Evolutionary conservation across 2,797 vertebrate species (phyloP), one percentile per base, ranked within the genome.

Genomic region (Enteromius mattozi): DNA sequence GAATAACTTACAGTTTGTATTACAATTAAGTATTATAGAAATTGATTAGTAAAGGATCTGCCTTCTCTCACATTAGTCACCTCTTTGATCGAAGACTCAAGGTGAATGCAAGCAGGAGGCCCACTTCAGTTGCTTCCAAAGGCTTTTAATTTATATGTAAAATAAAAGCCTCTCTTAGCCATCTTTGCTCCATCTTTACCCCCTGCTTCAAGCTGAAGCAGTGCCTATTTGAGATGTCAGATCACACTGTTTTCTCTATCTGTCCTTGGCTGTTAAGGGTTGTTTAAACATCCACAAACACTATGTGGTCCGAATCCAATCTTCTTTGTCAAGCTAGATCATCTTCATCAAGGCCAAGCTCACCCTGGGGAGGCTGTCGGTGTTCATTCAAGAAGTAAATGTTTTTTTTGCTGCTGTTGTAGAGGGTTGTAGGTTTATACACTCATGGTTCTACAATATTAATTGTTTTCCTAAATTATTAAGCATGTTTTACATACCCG

Each of bases 291-390:
- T 68, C 42, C 37, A 37, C 45, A 68, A 30, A 9, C 45, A 35
- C 42, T 37, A 21, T 47, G 78, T 51, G 78, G 27, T 68, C 63
- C 2, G 14, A 80, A 68, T 68, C 78, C 45, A 80, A 68, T 68
- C 30, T 51, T 68, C 19, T 35, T 68, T 68, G 30, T 37, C 63
- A 24, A 68, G 63, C 30, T 27, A 68, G 19, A 80, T 51, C 10
- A 4, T 47, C 56, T 68, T 35, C 27, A 14, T 49, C 24, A 63
- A 7, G 40, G 17, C 14, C 37, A 65, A 33, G 40, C 59, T 51
- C 24, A 78, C 59, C 56, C 40, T 47, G 27, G 77, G 61, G 47
- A 51, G 47, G 47, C 65, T 40, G 66, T 54, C 79, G 1, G 79
- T 54, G 47, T 69, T 54, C 49, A 30, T 81, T 54, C 33, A 54